Evolutionary conservation across 35 echinoderm and acorn worm genomes (phyloP).

Genomic region (Holothuria glaberrima): DNA sequence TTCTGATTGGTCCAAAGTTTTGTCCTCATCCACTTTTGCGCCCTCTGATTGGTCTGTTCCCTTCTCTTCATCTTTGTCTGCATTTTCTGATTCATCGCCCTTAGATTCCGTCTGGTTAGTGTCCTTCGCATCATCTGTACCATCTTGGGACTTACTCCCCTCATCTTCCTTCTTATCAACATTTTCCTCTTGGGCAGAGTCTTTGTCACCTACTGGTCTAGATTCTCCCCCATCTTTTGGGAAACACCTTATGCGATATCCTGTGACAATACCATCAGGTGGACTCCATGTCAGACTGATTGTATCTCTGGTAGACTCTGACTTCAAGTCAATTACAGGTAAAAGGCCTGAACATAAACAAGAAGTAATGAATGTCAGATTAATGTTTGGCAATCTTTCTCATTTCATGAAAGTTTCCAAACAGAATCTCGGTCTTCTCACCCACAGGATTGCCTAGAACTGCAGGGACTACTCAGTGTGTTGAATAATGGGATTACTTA

Average conservation of each 20-base stretch:
- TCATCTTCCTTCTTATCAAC: constrained; percentile 11
- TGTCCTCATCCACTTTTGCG: constrained; percentile 5
- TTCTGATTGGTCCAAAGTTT: background rate
- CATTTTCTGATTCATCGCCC: constrained; percentile 18
- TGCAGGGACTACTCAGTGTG: no score
- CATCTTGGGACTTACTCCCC: background rate
- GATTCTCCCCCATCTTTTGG: background rate
- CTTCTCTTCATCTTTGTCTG: constrained; percentile 6
- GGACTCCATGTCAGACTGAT: constrained; percentile 63
- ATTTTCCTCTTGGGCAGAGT: background rate
- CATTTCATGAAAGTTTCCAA: no score
- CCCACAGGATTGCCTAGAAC: no score
- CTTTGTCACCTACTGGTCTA: background rate
- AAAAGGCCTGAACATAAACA: constrained; percentile 48
- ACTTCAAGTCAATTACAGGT: constrained; percentile 53
- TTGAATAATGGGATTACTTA: no score
- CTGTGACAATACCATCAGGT: constrained; percentile 73
- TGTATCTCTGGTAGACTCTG: constrained; percentile 40
- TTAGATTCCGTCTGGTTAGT: background rate
- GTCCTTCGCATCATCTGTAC: background rate
- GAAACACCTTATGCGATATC: constrained; percentile 62
- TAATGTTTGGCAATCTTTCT: no score
- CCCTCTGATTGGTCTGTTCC: constrained; percentile 35
- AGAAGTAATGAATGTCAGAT: background rate
- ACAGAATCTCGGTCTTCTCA: no score